Evolutionary conservation across 2,888 invertebrate species (phyloP), one percentile per base, ranked within the genome.

Genomic region (Phaedon cochleariae): DNA sequence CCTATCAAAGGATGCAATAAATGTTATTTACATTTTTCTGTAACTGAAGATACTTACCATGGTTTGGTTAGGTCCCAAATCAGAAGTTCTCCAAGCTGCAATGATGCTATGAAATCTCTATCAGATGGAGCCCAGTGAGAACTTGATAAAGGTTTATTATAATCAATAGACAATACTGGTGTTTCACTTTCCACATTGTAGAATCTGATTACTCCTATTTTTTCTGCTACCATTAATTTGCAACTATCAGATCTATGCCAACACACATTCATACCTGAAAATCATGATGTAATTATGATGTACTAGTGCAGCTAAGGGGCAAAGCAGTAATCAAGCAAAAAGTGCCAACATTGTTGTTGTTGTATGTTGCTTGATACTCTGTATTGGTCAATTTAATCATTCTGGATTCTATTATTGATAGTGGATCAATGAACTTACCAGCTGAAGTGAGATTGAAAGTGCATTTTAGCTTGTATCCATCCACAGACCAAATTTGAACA

Each of bases 221-320:
- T 92, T 79, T 92, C 92, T 0, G 90, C 92, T 1, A 93, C 90
- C 69, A 93, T 81, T 20, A 93, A 84, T 83, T 92, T 92, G 46
- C 87, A 87, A 1, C 86, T 85, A 75, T 92, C 92, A 65, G 90
- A 89, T 45, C 85, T 84, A 80, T 93, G 92, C 88, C 91, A 92
- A 74, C 88, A 86, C 0, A 90, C 88, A 3, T 86, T 86, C 82
- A 90, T 86, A 46, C 84, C 84, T 82, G 63, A 34, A 73, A 75
- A 53, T 1, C 31, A n/a, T 45, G 20, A 41, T 45, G 12, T n/a
- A n/a, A n/a, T n/a, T n/a, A n/a, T n/a, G n/a, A n/a, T n/a, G n/a
- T n/a, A n/a, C n/a, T n/a, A n/a, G n/a, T n/a, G n/a, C n/a, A n/a
- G n/a, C n/a, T n/a, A n/a, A n/a, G n/a, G n/a, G n/a, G n/a, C n/a